phyloP scores from a whole-genome alignment of 1,140 invertebrate genomes.

The Ips typographus region DNA sequence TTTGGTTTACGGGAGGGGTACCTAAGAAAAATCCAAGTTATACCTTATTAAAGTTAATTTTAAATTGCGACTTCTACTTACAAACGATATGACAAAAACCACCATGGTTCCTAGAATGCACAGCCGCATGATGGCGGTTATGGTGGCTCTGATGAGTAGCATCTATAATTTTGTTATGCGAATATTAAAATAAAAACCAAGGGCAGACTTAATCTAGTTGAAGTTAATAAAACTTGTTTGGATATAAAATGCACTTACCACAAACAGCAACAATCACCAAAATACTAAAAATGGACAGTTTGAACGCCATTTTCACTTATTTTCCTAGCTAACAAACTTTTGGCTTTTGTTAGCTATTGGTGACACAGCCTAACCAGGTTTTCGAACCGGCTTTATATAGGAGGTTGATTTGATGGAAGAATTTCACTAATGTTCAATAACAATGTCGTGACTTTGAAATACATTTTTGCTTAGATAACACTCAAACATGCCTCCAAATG shows the following conservation, averaged over 20 bases:
- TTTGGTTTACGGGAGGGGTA: too few relatives aligned
- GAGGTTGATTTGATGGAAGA: not conserved
- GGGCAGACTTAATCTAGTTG: not conserved
- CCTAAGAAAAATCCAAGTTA: too few relatives aligned
- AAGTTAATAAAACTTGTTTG: not conserved
- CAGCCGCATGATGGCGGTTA: not conserved
- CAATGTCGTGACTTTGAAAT: not conserved
- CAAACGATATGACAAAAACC: too few relatives aligned
- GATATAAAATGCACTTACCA: slow-evolving; percentile 7
- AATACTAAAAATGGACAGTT: slow-evolving; percentile 21
- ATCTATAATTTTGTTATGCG: not conserved
- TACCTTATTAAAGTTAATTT: too few relatives aligned
- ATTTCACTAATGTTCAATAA: not conserved
- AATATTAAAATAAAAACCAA: not conserved
- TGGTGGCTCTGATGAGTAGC: too few relatives aligned
- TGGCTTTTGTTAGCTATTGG: slow-evolving; percentile 10
- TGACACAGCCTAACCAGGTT: slow-evolving; percentile 17
- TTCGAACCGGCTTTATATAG: not conserved
- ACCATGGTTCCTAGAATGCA: not conserved
- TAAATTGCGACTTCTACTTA: too few relatives aligned
- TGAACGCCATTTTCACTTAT: slow-evolving; percentile 22
- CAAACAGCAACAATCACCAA: slow-evolving; percentile 19
- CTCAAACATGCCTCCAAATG: not conserved
- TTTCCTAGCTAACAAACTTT: slow-evolving; percentile 16
- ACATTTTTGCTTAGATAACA: not conserved